These are phyloP conservation scores for Bugulina stolonifera DNA, from an alignment of 2,888 invertebrate species.

Conservation along the genomic window DNA sequence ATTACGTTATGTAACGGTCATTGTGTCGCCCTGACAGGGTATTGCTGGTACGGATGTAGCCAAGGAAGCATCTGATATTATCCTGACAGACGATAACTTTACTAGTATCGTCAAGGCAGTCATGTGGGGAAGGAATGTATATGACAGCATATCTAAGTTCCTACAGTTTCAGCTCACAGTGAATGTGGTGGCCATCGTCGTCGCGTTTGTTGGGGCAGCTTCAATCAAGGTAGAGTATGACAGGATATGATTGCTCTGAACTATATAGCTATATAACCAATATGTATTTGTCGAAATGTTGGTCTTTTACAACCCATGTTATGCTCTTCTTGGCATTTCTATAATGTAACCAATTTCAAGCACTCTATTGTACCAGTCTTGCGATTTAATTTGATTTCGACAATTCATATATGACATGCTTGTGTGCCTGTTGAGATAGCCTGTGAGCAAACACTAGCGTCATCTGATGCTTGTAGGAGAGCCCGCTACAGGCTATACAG, in stretches of 20 bases:
- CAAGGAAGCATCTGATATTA: slow-evolving; percentile 29
- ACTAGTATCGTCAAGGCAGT: slow-evolving; percentile 29
- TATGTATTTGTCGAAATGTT: no score
- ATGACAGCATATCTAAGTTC: slow-evolving; percentile 28
- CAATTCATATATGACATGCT: background rate
- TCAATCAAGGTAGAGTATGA: slow-evolving; percentile 24
- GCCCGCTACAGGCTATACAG: slow-evolving; percentile 28
- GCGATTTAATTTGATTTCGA: background rate
- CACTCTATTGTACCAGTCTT: no score
- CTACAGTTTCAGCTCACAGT: slow-evolving; percentile 28
- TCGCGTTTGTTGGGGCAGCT: slow-evolving; percentile 28
- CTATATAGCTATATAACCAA: no score
- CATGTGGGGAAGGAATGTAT: slow-evolving; percentile 29
- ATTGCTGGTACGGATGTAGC: slow-evolving; percentile 29
- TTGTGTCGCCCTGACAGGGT: slow-evolving; percentile 27
- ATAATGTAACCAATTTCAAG: no score
- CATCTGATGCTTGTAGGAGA: slow-evolving; percentile 16
- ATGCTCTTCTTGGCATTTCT: no score
- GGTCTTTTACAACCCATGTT: no score
- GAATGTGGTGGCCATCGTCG: slow-evolving; percentile 26
- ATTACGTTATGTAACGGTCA: no score
- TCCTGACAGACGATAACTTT: slow-evolving; percentile 29
- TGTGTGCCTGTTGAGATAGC: background rate
- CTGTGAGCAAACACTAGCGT: background rate
- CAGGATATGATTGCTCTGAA: no score